Conservation (phyloP, 2,888 invertebrate species). For the Hirtodrosophila cameraria region DNA sequence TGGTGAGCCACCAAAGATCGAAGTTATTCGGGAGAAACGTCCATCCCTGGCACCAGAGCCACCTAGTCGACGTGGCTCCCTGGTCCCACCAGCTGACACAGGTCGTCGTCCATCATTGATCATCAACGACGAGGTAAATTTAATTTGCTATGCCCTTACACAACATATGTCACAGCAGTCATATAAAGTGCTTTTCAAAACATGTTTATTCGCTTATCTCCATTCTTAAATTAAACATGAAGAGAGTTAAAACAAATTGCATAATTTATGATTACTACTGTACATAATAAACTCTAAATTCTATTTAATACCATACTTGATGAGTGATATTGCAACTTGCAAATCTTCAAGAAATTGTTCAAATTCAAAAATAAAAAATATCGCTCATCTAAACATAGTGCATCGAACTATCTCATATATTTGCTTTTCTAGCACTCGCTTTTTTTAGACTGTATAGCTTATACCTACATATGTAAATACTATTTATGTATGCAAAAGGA, state of each 20-base stretch:
- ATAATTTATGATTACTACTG: neutral
- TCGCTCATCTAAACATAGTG: neutral
- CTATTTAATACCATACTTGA: neutral
- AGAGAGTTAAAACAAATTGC: neutral
- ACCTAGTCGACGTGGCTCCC: slow-evolving; percentile 91
- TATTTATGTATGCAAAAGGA: neutral
- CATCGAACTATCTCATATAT: neutral
- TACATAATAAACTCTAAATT: neutral
- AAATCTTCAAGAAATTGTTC: too few species aligned
- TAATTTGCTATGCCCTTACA: slow-evolving; percentile 61
- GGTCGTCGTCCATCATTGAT: slow-evolving; percentile 94
- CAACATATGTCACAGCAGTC: neutral
- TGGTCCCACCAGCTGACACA: slow-evolving; percentile 93
- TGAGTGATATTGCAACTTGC: neutral
- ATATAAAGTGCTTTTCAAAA: neutral
- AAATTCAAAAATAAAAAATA: neutral
- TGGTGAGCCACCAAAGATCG: slow-evolving; percentile 90
- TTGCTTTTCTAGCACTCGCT: neutral
- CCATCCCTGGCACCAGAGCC: slow-evolving; percentile 90
- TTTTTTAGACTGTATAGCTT: neutral
- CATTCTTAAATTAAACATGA: too few species aligned
- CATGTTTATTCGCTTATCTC: too few species aligned
- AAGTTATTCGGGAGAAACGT: slow-evolving; percentile 93
- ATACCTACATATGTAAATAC: neutral
- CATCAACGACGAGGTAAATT: slow-evolving; percentile 96